A percentile compares a stretch with the other conserved stretches of the same genome.
Conservation (phyloP, 1,140 invertebrate species). For the Aricia agestis region DNA sequence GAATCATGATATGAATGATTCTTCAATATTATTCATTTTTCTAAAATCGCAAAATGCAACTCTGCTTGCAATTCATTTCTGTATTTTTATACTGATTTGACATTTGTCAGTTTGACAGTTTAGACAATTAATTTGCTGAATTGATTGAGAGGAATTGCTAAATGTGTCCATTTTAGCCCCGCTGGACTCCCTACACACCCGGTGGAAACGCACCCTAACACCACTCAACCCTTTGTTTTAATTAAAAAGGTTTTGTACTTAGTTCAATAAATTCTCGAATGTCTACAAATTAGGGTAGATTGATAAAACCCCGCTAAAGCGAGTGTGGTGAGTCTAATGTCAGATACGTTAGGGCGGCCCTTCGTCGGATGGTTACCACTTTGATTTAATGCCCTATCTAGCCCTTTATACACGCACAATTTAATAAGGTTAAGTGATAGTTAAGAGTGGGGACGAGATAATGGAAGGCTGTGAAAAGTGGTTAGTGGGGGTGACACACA, state of each 20-base stretch:
- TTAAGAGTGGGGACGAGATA: not conserved
- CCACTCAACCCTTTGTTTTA: not conserved
- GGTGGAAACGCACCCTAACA: no score
- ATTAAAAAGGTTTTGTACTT: not conserved
- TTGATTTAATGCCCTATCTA: constrained; percentile 8
- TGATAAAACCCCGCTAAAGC: constrained; percentile 8
- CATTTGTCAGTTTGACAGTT: no score
- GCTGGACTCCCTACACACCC: no score
- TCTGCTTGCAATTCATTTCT: no score
- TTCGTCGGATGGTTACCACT: not conserved
- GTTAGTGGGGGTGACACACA: not conserved
- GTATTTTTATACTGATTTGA: no score
- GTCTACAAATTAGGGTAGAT: constrained; percentile 15
- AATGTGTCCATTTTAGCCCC: no score
- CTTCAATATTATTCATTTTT: no score
- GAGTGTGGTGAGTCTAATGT: not conserved
- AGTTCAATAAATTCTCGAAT: constrained; percentile 14
- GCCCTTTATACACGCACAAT: constrained; percentile 12
- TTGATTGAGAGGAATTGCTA: no score
- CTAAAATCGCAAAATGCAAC: no score
- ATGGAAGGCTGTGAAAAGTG: not conserved
- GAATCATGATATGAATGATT: no score
- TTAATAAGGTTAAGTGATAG: constrained; percentile 14
- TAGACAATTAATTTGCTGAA: no score
- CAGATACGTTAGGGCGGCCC: not conserved